Evolutionary conservation across 2,888 invertebrate genomes (phyloP).

Genomic region (Latrodectus hesperus): DNA sequence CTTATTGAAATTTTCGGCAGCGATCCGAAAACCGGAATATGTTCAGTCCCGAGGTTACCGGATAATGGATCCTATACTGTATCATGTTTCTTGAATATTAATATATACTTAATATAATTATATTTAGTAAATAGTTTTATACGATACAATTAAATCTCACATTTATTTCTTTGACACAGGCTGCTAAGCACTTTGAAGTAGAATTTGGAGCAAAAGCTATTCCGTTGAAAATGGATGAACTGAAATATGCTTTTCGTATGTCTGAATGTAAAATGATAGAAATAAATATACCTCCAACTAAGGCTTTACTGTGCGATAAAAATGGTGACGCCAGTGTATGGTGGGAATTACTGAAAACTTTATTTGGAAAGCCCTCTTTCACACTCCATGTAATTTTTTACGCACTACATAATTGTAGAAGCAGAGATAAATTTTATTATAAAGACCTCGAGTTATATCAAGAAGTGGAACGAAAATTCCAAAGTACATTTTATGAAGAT

Average conservation of each 20-base stretch:
- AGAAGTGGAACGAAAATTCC: constrained; percentile 79
- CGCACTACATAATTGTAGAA: constrained; percentile 73
- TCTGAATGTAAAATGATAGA: constrained; percentile 20
- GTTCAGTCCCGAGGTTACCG: too few species aligned
- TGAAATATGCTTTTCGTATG: constrained; percentile 72
- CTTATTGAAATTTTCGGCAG: too few species aligned
- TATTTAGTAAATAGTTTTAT: too few species aligned
- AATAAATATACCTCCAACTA: background rate
- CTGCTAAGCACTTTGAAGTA: constrained; percentile 79
- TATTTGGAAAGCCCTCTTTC: constrained; percentile 84
- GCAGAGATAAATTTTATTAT: constrained; percentile 12
- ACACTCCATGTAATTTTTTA: constrained; percentile 84
- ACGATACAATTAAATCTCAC: too few species aligned
- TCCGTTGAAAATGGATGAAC: constrained; percentile 77
- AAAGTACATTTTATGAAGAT: constrained; percentile 82
- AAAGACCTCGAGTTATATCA: constrained; percentile 78
- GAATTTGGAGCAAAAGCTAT: constrained; percentile 80
- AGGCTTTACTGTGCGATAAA: background rate
- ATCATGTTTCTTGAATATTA: too few species aligned
- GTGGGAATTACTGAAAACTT: constrained; percentile 83
- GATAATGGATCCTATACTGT: too few species aligned
- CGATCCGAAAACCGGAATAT: too few species aligned
- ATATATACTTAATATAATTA: too few species aligned
- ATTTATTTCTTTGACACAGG: constrained; percentile 47
- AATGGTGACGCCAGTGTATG: constrained; percentile 75